Percentiles rank a stretch among this genome's conserved stretches.
Conservation (phyloP, 2,113 vertebrate species). For the Beaufortia kweichowensis region DNA sequence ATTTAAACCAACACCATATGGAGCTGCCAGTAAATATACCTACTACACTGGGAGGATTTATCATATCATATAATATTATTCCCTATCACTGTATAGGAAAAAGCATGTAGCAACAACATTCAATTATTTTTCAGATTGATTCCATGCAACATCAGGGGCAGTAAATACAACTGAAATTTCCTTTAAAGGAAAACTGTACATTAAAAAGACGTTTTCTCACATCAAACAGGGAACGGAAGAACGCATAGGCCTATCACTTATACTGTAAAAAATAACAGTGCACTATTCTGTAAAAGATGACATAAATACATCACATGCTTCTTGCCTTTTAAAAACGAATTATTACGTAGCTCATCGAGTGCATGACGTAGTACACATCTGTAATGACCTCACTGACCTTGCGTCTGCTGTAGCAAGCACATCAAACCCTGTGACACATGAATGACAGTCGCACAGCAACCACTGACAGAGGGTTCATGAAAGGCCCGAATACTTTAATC, state of each 20-base stretch:
- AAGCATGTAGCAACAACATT: too few relatives aligned
- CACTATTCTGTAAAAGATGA: background rate
- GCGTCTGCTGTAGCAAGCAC: conserved; percentile 9
- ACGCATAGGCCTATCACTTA: background rate
- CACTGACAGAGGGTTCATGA: conserved; percentile 15
- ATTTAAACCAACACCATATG: background rate
- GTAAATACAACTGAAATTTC: too few relatives aligned
- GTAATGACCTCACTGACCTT: conserved; percentile 36
- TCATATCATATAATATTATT: too few relatives aligned
- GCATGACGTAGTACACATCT: conserved; percentile 11
- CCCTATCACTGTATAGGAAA: too few relatives aligned
- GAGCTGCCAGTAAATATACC: background rate
- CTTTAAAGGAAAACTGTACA: too few relatives aligned
- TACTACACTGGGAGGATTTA: background rate
- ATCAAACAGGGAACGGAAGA: background rate
- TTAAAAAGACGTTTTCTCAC: too few relatives aligned
- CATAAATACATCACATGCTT: background rate
- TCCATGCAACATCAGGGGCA: too few relatives aligned
- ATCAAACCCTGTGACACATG: conserved; percentile 36
- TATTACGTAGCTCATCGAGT: background rate
- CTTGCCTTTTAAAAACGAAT: background rate
- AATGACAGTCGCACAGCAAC: conserved; percentile 48
- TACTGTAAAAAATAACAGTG: conserved; percentile 52
- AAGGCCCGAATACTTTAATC: conserved; percentile 4
- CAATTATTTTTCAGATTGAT: too few relatives aligned